Evolutionary conservation across 2,888 invertebrate genomes (phyloP).

Genomic region (Pantelozetes paolii): DNA sequence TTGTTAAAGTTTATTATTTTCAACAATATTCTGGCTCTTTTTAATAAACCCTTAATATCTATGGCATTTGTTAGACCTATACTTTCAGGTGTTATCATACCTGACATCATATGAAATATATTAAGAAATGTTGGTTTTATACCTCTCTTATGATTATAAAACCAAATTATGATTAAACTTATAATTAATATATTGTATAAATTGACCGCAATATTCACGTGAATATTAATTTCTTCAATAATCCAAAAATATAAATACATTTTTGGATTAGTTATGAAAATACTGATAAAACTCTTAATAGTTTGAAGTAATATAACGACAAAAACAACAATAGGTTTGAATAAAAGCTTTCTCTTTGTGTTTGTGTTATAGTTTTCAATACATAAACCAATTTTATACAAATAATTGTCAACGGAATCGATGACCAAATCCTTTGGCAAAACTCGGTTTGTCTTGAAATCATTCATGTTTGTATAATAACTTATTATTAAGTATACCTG

Average conservation of each 20-base stretch:
- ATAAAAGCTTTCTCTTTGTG: too few species aligned
- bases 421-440: background rate
- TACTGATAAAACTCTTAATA: too few species aligned
- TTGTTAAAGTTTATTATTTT: background rate
- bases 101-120: conserved; percentile 15
- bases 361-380: too few species aligned
- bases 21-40: background rate
- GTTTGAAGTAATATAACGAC: too few species aligned
- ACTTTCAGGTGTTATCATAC: background rate
- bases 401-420: background rate
- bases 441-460: background rate
- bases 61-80: background rate
- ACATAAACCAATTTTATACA: conserved; percentile 6
- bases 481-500: too few species aligned
- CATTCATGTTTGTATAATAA: too few species aligned
- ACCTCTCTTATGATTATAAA: background rate
- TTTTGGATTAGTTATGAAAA: too few species aligned
- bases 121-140: conserved; percentile 19
- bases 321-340: too few species aligned
- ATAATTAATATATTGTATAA: background rate
- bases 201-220: background rate
- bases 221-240: too few species aligned
- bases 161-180: background rate
- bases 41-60: background rate
- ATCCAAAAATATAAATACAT: too few species aligned